A percentile compares a stretch with the other conserved stretches of the same genome.
phyloP scores from a whole-genome alignment of 1,140 invertebrate genomes.

The Galleria mellonella region DNA sequence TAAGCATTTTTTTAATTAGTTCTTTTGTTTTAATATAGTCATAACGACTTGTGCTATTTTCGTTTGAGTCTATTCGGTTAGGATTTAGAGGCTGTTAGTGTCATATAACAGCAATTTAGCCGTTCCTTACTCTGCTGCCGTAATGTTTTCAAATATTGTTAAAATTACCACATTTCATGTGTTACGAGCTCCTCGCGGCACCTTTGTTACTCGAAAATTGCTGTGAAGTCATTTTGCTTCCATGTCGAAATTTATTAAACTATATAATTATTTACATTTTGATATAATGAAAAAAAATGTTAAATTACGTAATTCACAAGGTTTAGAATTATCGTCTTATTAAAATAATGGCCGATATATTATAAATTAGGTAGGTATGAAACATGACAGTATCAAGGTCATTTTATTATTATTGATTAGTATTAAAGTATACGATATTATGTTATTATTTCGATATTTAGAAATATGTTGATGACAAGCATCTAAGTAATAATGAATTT shows the following conservation, averaged over 20 bases:
- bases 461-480: no score
- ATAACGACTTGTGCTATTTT: conserved; percentile 29
- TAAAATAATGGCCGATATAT: no score
- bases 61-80: conserved; percentile 33
- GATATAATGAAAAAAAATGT: no score
- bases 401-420: no score
- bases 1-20: neutral
- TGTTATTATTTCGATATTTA: no score
- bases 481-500: no score
- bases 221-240: conserved; percentile 7
- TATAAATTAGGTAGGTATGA: no score
- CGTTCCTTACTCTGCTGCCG: conserved; percentile 14
- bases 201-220: conserved; percentile 10
- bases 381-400: no score
- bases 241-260: neutral
- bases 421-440: no score
- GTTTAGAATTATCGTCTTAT: no score
- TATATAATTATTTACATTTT: no score
- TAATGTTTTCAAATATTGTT: conserved; percentile 31
- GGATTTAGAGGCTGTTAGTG: conserved; percentile 38
- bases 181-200: conserved; percentile 16
- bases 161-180: conserved; percentile 30
- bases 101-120: conserved; percentile 37
- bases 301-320: no score
- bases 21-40: conserved; percentile 16